Conservation (phyloP, 2,113 vertebrate genomes). For the Apus apus region DNA sequence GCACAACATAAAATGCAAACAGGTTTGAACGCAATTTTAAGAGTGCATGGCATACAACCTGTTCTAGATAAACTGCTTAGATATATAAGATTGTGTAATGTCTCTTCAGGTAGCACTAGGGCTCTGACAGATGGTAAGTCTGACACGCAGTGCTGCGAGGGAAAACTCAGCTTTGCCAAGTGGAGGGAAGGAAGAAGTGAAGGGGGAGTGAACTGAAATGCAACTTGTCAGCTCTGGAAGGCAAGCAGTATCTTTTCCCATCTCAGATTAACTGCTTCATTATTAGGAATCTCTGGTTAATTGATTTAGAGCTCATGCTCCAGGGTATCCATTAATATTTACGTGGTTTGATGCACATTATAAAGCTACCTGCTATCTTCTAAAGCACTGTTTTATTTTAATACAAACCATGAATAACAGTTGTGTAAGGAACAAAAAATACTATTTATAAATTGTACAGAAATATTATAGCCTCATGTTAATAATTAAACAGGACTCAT, state of each 20-base stretch:
- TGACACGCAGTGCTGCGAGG: background rate
- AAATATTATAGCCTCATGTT: background rate
- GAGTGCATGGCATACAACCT: background rate
- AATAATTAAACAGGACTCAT: background rate
- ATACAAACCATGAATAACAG: background rate
- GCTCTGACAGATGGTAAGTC: constrained; percentile 4
- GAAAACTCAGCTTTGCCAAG: background rate
- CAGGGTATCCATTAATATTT: background rate
- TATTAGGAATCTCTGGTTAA: constrained; percentile 32
- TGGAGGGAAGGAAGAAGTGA: background rate
- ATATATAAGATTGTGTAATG: background rate
- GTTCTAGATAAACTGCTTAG: background rate
- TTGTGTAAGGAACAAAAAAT: background rate
- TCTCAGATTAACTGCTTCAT: constrained; percentile 32
- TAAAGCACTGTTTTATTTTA: background rate
- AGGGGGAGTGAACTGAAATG: background rate
- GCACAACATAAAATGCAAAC: background rate
- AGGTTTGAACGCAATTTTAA: background rate
- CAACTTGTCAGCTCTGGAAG: constrained; percentile 5
- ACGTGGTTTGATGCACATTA: background rate
- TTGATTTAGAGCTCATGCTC: constrained; percentile 4
- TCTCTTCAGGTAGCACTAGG: background rate
- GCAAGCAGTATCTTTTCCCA: background rate
- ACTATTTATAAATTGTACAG: background rate
- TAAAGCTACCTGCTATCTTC: background rate